Conservation (phyloP, 2,888 invertebrate species). For the Adineta ricciae region DNA sequence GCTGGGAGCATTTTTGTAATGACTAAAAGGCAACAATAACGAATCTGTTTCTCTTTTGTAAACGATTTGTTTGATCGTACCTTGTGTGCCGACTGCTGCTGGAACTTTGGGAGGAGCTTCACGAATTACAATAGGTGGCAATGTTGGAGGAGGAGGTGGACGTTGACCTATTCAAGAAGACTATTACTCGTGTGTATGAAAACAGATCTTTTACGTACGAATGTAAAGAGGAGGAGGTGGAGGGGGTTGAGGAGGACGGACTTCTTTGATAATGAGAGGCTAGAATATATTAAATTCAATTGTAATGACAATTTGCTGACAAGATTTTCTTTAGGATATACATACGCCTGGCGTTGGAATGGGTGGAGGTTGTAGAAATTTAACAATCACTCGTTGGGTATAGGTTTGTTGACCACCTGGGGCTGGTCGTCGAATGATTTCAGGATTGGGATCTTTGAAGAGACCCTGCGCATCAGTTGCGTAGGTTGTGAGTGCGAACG, state of each 20-base stretch:
- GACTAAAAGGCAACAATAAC: not conserved
- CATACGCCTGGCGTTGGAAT: not conserved
- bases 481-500: not conserved
- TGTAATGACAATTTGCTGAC: no score
- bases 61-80: not conserved
- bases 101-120: constrained; percentile 27
- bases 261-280: constrained; percentile 18
- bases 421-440: not conserved
- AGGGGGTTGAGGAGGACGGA: constrained; percentile 8
- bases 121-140: constrained; percentile 28
- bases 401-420: not conserved
- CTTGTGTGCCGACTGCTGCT: constrained; percentile 23
- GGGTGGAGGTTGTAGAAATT: not conserved
- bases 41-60: not conserved
- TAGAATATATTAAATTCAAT: not conserved
- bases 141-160: constrained; percentile 21
- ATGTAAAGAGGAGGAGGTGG: constrained; percentile 21
- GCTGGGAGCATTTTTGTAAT: not conserved
- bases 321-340: not conserved
- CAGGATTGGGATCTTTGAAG: not conserved
- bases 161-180: constrained; percentile 18
- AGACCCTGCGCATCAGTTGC: not conserved
- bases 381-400: not conserved
- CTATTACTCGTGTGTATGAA: not conserved
- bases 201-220: not conserved